Base-by-base conservation (phyloP, 2,888 invertebrate genomes). In the Aquatica leii region DNA sequence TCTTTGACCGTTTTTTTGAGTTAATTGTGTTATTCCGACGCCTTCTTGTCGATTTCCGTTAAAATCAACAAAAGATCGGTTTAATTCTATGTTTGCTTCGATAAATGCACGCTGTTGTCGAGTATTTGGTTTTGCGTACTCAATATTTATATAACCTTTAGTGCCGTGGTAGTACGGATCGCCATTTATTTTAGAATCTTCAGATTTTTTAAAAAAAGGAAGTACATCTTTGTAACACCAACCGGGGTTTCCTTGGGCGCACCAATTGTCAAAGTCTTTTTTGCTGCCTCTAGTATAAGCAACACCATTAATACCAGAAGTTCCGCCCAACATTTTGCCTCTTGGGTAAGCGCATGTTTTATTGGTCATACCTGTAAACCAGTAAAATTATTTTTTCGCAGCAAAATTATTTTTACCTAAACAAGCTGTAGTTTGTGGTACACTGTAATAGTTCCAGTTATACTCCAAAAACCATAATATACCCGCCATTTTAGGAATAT, bases 281-380 rank as follows among this genome's bases (percentile, higher is more conserved):
- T 85, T 84, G 71, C 88, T 85, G 9, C 91, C 93, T 65, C 92
- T 82, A 0, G 90, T 90, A 73, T 91, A 92, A 73, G 91, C 88
- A 93, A 95, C 92, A 72, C 89, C 90, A 77, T 94, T 94, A 8
- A 93, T 82, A 0, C 91, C 88, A 67, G 91, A 91, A 8, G 89
- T 89, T 1, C 95, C 95, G 5, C 95, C 95, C 76, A 95, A 85
- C 0, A 91, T 91, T 78, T 91, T 93, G 1, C 94, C 94, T 62
- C 73, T 41, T 68, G 71, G 67, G 8, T 77, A 58, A 5, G 69
- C 59, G 59, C 80, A 79, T 62, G 68, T 67, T 48, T 75, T 66
- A 24, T 76, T 72, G 48, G 67, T 67, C 67, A 71, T 73, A 17
- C 74, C 77, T 78, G 43, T 41, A 37, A 57, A 20, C n/a, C n/a